Percentiles rank a stretch among this genome's conserved stretches.
phyloP scores from a whole-genome alignment of 2,797 vertebrate genomes.

The Anguilla marmorata region DNA sequence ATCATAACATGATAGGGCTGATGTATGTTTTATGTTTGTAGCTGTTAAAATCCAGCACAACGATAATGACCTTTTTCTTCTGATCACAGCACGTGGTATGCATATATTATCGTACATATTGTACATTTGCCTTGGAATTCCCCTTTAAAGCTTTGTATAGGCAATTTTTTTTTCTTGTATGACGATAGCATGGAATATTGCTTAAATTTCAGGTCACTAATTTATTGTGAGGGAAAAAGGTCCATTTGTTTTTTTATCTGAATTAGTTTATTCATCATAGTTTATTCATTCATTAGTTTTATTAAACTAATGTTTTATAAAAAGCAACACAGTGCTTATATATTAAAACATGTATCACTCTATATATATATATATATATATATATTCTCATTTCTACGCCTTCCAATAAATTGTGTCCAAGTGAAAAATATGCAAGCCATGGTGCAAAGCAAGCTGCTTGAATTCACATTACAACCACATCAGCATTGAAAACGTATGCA shows the following conservation, averaged over 20 bases:
- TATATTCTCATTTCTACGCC: neutral
- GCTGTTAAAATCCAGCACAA: neutral
- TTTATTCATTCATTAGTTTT: neutral
- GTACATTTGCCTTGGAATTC: neutral
- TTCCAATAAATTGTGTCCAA: neutral
- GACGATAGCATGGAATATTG: neutral
- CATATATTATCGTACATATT: neutral
- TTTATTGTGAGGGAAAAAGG: neutral
- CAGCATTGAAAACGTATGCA: neutral
- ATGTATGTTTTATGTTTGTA: neutral
- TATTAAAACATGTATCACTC: neutral
- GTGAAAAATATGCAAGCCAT: neutral
- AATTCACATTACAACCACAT: neutral
- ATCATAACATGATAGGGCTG: slow-evolving; percentile 64
- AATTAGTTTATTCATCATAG: neutral
- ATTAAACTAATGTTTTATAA: neutral
- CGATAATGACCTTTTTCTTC: neutral
- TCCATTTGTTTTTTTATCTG: neutral
- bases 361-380: neutral
- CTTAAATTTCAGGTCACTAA: neutral
- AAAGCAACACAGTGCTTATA: neutral
- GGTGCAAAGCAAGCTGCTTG: neutral
- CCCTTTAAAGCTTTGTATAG: neutral
- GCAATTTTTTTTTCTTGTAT: neutral
- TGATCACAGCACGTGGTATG: neutral